Percentiles rank a stretch among this genome's conserved stretches.
Conservation (phyloP, 2,797 vertebrate species). For the Meriones psammophilus region DNA sequence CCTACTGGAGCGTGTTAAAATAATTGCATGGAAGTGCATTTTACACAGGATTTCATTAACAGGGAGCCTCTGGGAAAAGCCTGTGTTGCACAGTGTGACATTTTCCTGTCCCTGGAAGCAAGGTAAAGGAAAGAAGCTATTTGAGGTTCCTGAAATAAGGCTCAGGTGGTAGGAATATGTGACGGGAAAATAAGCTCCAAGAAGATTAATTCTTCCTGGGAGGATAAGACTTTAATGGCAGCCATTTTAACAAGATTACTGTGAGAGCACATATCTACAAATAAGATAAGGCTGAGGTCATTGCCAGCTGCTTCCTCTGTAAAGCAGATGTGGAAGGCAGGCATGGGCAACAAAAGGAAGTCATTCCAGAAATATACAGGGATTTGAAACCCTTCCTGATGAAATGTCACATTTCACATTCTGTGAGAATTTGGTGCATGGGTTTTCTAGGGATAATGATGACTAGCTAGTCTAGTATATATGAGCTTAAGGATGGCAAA, state of each 20-base stretch:
- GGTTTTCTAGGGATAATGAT: conserved; percentile 6
- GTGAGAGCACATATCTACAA: conserved; percentile 65
- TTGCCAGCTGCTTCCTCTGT: conserved; percentile 41
- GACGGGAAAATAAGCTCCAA: conserved; percentile 43
- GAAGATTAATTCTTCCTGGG: conserved; percentile 71
- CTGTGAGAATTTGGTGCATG: conserved; percentile 29
- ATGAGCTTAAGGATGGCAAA: neutral
- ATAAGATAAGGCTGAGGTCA: conserved; percentile 63
- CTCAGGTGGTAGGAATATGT: conserved; percentile 43
- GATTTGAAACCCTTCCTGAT: conserved; percentile 17
- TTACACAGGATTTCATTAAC: conserved; percentile 19
- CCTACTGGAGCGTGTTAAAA: conserved; percentile 43
- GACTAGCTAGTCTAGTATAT: neutral
- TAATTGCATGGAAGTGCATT: conserved; percentile 29
- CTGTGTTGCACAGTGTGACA: neutral
- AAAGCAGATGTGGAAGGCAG: conserved; percentile 43
- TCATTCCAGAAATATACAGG: conserved; percentile 32
- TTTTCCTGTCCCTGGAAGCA: conserved; percentile 23
- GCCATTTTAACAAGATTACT: conserved; percentile 74
- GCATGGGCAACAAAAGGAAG: conserved; percentile 26
- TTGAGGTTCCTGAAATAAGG: conserved; percentile 54
- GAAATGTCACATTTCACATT: conserved; percentile 60
- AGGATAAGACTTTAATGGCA: conserved; percentile 73
- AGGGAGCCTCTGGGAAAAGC: neutral
- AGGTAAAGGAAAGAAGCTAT: conserved; percentile 3